Conservation (phyloP, 2,888 invertebrate genomes). For the Ametastegia equiseti region DNA sequence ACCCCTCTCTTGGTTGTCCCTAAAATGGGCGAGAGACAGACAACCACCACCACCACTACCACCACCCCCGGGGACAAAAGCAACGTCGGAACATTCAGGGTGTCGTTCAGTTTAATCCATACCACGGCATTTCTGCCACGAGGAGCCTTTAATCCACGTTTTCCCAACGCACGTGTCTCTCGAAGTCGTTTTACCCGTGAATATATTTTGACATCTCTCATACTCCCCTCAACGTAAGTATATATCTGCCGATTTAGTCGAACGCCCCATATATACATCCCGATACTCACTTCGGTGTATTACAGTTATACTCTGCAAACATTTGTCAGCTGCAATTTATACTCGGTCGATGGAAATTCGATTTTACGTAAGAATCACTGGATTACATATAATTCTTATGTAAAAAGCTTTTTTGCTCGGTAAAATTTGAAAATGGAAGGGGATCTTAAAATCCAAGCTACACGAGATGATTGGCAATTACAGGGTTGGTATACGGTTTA, state of each 20-base stretch:
- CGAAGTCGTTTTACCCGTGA: conserved; percentile 38
- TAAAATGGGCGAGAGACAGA: conserved; percentile 35
- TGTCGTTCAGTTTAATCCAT: conserved; percentile 44
- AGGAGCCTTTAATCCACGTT: conserved; percentile 45
- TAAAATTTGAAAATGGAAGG: no score
- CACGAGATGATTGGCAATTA: no score
- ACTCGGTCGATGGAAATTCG: not conserved
- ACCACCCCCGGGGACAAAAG: conserved; percentile 43
- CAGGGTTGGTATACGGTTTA: no score
- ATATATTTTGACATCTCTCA: conserved; percentile 44
- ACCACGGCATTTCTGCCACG: conserved; percentile 29
- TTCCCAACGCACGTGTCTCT: conserved; percentile 44
- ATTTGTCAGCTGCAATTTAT: conserved; percentile 31
- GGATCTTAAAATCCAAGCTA: no score
- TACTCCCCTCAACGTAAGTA: not conserved
- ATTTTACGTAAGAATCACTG: not conserved
- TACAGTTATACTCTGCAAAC: conserved; percentile 26
- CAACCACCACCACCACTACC: no score
- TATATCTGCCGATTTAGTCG: conserved; percentile 36
- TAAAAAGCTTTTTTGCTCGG: not conserved
- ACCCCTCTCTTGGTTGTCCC: not conserved
- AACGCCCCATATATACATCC: conserved; percentile 13
- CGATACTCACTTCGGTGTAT: no score
- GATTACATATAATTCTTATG: not conserved
- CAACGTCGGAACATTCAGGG: conserved; percentile 44